These are phyloP conservation scores for Brachyrhaphis roseni DNA, from an alignment of 2,797 vertebrate species.

Conservation along the genomic window DNA sequence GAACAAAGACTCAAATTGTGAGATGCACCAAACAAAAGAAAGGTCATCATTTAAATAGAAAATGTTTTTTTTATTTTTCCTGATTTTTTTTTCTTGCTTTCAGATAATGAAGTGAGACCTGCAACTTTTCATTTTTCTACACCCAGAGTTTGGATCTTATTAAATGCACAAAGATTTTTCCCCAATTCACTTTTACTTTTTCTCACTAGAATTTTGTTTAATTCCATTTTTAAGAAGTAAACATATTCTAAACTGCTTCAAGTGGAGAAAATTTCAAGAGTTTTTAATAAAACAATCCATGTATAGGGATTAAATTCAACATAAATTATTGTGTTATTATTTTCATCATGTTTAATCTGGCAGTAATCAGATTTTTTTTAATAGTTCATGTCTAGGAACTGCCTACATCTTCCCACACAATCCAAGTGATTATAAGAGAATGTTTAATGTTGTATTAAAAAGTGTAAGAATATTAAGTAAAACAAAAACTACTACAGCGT, in stretches of 20 bases:
- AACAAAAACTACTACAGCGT: neutral
- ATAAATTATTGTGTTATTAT: neutral
- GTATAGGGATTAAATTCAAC: neutral
- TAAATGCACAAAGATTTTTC: neutral
- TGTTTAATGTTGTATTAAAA: no score
- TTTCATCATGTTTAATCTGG: neutral
- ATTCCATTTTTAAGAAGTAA: neutral
- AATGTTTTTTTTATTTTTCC: neutral
- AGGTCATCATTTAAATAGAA: neutral
- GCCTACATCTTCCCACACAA: neutral
- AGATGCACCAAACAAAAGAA: neutral
- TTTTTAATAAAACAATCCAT: neutral
- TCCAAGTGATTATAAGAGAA: no score
- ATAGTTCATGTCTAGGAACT: neutral
- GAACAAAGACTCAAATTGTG: neutral
- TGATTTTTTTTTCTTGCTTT: neutral
- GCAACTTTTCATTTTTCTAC: neutral
- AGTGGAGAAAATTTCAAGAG: neutral
- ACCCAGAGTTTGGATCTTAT: neutral
- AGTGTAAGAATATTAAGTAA: neutral
- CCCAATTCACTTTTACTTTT: neutral
- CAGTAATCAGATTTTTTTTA: neutral
- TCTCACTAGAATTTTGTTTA: neutral
- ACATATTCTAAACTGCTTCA: neutral
- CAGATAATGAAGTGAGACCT: neutral